Evolutionary conservation across 2,888 invertebrate species (phyloP), one percentile per base, ranked within the genome.

Genomic region (Lingula anatina): DNA sequence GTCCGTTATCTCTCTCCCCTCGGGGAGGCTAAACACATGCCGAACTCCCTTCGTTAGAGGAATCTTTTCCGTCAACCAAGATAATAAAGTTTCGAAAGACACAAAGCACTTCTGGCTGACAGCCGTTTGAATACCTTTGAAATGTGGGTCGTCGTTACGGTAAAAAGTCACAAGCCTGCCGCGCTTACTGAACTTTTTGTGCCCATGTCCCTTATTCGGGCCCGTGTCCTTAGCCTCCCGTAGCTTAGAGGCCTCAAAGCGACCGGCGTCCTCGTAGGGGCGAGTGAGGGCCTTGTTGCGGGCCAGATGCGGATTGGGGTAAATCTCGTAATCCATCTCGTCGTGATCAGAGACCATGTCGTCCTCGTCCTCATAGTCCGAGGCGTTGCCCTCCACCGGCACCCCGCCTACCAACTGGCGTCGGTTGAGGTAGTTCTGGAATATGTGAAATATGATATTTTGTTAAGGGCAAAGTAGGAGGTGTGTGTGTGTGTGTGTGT

Each of bases 121-220:
- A 62, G 88, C 83, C 71, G 89, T 86, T 76, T 90, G 91, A 35
- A 91, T 85, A 0, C 93, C 92, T 18, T 89, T 90, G 71, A 88
- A 91, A 72, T 90, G 90, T 0, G 90, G 89, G 73, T 94, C 93
- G 2, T 94, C 94, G 82, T 94, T 95, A 73, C 90, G 86, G 79
- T 89, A 94, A 78, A 95, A 93, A 1, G 89, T 86, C 50, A 93
- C 89, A 46, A 90, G 46, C 40, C 52, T 58, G 25, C 61, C 62
- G n/a, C 45, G 48, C 15, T 23, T 43, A 44, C 24, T 25, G 20
- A 15, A 18, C 18, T 49, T 24, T 23, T 44, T 44, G 31, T 31
- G 31, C 9, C 9, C 9, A 9, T 31, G 9, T 15, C 37, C 25
- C n/a, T 24, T 39, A 2, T 21, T 24, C 1, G 35, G 21, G 36